Evolutionary conservation across 2,888 invertebrate species (phyloP).

Genomic region (Hedychridium roseum): DNA sequence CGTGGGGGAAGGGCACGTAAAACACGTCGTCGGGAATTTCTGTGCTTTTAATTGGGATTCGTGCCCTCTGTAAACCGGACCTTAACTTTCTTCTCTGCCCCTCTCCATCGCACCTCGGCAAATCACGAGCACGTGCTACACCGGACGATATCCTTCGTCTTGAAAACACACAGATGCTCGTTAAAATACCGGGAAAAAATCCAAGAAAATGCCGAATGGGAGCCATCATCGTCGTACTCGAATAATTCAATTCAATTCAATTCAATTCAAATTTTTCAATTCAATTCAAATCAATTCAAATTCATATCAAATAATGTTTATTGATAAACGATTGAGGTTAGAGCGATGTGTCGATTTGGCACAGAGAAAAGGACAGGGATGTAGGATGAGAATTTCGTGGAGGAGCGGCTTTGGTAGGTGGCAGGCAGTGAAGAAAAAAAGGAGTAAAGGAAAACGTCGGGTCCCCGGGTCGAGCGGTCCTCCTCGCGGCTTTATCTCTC

Average conservation of each 20-base stretch:
- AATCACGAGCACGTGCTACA: conserved; percentile 10
- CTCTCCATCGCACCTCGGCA: conserved; percentile 21
- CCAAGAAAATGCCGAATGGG: no score
- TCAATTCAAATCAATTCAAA: no score
- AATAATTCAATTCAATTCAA: no score
- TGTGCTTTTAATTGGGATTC: conserved; percentile 27
- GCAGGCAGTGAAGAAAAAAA: no score
- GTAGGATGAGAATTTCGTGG: neutral
- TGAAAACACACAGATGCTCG: conserved; percentile 4
- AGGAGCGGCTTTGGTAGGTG: no score
- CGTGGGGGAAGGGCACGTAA: no score
- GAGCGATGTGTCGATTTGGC: conserved; percentile 6
- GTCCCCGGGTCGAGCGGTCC: conserved; percentile 18
- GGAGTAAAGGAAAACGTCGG: conserved; percentile 22
- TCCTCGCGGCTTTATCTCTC: conserved; percentile 39
- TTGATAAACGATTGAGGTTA: conserved; percentile 8
- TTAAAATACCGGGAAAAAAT: no score
- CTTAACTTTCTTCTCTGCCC: conserved; percentile 27
- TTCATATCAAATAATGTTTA: no score
- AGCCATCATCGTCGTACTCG: no score
- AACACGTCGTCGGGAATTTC: no score
- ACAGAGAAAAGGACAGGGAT: conserved; percentile 1
- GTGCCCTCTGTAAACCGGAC: conserved; percentile 28
- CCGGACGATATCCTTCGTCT: conserved; percentile 5
- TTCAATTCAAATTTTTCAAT: no score